Base-by-base conservation (phyloP, 2,888 invertebrate genomes). In the Phanerotoma sp. region DNA sequence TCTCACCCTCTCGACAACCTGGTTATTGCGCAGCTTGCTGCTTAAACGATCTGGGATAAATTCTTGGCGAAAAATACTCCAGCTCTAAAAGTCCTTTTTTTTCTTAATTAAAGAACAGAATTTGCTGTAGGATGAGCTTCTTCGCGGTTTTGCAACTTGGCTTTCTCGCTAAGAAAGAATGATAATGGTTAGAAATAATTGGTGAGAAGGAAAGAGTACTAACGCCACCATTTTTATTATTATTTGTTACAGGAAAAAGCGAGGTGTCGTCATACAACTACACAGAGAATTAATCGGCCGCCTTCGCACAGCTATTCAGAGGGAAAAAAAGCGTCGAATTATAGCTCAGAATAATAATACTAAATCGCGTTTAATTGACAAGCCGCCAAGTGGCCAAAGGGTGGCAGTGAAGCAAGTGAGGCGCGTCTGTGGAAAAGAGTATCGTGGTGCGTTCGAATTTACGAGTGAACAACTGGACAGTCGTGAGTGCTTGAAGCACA, bases 341-440 rank as follows among this genome's bases (percentile, higher is more conserved):
- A 51, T 18, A 15, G 3, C 48, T 52, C 60, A 64, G 67, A 66
- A 70, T 62, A 61, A 62, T 59, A 62, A 59, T 63, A 67, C 62
- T 68, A 64, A 65, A 68, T 70, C 65, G 67, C 57, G 56, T 61
- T 58, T 72, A 71, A 73, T 72, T 73, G 73, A 71, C 70, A 69
- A 63, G 52, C 44, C 56, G 62, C 57, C 20, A 11, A 30, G 45
- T 45, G 40, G 51, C 37, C 38, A 30, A 21, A 35, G 37, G 33
- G 28, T 51, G 44, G 57, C 45, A 53, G 48, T 20, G 33, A 35
- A 35, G 45, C 41, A 42, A 57, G 53, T 48, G 42, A 54, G n/a
- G n/a, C n/a, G n/a, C n/a, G n/a, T n/a, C n/a, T n/a, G 32, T 38
- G 52, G 35, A 28, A 22, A 48, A 49, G 9, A 40, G 40, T 55